Evolutionary conservation across 2,888 invertebrate genomes (phyloP).

Genomic region (Tetropium fuscum): DNA sequence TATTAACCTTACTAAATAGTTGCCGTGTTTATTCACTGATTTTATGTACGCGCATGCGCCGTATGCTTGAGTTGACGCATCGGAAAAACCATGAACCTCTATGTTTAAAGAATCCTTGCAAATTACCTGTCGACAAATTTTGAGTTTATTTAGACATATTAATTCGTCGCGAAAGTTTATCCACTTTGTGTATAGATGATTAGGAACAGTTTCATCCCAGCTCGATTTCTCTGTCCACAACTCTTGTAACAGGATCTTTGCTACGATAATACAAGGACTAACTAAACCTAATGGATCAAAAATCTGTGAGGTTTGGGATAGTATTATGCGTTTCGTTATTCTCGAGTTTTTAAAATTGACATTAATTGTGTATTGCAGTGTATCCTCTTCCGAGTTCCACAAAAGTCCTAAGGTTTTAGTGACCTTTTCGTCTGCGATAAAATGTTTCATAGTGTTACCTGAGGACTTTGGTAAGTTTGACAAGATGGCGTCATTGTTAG

Average conservation of each 20-base stretch:
- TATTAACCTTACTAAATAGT: neutral
- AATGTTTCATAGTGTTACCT: neutral
- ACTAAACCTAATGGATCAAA: conserved; percentile 1
- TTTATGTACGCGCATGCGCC: neutral
- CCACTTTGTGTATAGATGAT: neutral
- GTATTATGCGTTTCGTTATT: neutral
- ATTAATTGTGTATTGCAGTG: neutral
- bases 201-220: neutral
- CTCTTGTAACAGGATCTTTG: conserved; percentile 1
- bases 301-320: neutral
- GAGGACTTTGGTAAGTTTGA: no score
- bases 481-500: neutral
- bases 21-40: neutral
- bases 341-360: neutral
- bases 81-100: neutral
- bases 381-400: neutral
- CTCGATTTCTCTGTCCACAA: neutral
- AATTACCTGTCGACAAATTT: neutral
- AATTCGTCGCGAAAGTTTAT: neutral
- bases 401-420: neutral
- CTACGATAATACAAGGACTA: neutral
- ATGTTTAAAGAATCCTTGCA: neutral
- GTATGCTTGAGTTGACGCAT: neutral
- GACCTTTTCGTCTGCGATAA: no score
- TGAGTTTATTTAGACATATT: neutral